Evolutionary conservation across 2,113 vertebrate genomes (phyloP).

Genomic region (Hyaena hyaena): DNA sequence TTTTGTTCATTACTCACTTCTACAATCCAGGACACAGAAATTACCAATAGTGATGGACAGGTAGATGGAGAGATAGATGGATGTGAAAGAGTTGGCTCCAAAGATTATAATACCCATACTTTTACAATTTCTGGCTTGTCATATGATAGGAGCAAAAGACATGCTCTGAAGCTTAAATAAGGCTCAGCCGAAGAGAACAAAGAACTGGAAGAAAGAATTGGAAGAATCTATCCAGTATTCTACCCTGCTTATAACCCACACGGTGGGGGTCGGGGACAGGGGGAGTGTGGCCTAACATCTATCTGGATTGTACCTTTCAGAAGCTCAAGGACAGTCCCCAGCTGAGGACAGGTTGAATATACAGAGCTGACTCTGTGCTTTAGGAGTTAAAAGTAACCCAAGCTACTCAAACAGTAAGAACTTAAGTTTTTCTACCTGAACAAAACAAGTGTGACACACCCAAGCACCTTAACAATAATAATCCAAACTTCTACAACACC

Average conservation of each 20-base stretch:
- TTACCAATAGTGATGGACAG: background rate
- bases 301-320: background rate
- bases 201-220: background rate
- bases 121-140: background rate
- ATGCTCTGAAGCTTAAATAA: background rate
- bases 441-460: background rate
- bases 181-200: background rate
- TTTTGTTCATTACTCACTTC: background rate
- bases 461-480: background rate
- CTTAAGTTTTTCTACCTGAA: background rate
- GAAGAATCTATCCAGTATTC: background rate
- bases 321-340: background rate
- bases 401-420: background rate
- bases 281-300: background rate
- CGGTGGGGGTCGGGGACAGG: background rate
- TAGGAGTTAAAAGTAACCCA: constrained; percentile 34
- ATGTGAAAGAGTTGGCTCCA: background rate
- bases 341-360: background rate
- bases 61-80: background rate
- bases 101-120: background rate
- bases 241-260: background rate
- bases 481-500: background rate
- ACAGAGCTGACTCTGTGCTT: constrained; percentile 14
- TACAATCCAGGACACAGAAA: background rate
- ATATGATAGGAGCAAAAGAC: background rate